Evolutionary conservation across 2,113 vertebrate genomes (phyloP), one percentile per base, ranked within the genome.

Genomic region (Sialia sialis): DNA sequence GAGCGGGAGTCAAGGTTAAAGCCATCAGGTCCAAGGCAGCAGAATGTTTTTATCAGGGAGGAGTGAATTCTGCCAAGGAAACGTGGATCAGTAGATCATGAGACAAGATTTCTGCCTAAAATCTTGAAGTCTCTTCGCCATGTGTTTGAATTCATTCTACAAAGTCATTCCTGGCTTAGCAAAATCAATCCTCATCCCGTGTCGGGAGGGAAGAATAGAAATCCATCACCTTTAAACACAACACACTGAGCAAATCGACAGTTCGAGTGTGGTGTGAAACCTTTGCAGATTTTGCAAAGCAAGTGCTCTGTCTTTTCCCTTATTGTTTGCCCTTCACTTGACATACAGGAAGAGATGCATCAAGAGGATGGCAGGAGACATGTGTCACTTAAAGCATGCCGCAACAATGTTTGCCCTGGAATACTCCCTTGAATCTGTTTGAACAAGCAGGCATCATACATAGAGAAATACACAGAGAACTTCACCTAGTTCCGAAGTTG

Each of bases 311-410:
- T 86, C 79, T 96, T 91, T 89, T 73, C 93, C 73, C 70, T 95
- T 72, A 95, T 79, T 94, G 93, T 96, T 97, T 98, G 98, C 94
- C 98, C 98, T 98, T 98, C 98, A 98, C 90, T 60, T 98, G 98
- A 98, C 98, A 98, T 97, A 97, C 70, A 94, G 60, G 94, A 87
- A 43, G 79, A 95, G 96, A 94, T 96, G 97, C 97, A 95, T 94
- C 93, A 75, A 87, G 89, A 95, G 91, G 85, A 90, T 94, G 93
- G 93, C 87, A 92, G 93, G 63, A 95, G 92, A 73, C 75, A 76
- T 48, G 68, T 87, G 94, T 82, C 91, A 87, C 51, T 88, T 86
- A 94, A 89, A 93, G 89, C 87, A 88, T 93, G 76, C 90, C 83
- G 32, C 63, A 89, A 44, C 32, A 86, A 15, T 29, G 49, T 90